Evolutionary conservation across 2,797 vertebrate genomes (phyloP).

Genomic region (Paedocypris micromegethes): DNA sequence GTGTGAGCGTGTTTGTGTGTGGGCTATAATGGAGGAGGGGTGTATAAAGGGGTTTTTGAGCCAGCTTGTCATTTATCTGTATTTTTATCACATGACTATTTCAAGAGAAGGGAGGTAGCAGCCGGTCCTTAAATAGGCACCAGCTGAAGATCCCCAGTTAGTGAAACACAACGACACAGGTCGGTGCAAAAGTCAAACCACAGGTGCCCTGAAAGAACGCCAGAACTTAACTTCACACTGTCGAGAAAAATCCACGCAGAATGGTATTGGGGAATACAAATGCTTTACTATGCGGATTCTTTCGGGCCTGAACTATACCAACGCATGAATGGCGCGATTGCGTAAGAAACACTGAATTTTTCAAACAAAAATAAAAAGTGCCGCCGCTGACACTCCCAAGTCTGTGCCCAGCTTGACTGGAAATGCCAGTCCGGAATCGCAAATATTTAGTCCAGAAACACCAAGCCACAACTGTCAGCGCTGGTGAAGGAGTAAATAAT

Average conservation of each 20-base stretch:
- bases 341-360: conserved; percentile 11
- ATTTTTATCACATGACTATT: conserved; percentile 57
- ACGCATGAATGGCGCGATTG: background rate
- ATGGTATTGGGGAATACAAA: no score
- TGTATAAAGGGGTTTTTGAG: conserved; percentile 47
- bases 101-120: conserved; percentile 46
- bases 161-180: conserved; percentile 17
- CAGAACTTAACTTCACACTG: no score
- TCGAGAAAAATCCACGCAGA: no score
- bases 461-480: background rate
- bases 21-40: conserved; percentile 30
- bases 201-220: background rate
- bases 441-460: background rate
- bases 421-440: conserved; percentile 45
- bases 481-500: conserved; percentile 1
- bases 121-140: conserved; percentile 50
- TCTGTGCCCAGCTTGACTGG: conserved; percentile 46
- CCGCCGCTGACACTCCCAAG: conserved; percentile 9
- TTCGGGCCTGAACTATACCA: no score
- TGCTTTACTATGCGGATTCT: no score
- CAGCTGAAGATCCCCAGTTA: conserved; percentile 47
- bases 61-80: conserved; percentile 52
- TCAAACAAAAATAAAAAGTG: conserved; percentile 8
- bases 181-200: conserved; percentile 1
- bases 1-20: background rate